phyloP scores from a whole-genome alignment of 2,113 vertebrate species.

The Pseudorasbora parva region DNA sequence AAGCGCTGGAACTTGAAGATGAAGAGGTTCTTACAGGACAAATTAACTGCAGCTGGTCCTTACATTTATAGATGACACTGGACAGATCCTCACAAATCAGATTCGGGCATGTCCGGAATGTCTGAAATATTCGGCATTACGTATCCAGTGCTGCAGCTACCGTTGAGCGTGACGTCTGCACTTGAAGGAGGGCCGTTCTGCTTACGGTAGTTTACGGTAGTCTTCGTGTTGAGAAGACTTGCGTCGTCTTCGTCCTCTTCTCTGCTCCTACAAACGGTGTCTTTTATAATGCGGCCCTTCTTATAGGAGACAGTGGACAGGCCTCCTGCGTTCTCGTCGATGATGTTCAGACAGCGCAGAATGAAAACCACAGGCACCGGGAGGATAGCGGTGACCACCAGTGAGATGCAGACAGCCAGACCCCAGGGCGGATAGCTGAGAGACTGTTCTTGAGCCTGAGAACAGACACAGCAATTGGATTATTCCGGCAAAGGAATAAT shows the following conservation, averaged over 20 bases:
- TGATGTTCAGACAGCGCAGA: conserved; percentile 85
- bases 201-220: conserved; percentile 89
- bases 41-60: neutral
- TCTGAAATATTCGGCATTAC: conserved; percentile 82
- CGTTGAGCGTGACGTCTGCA: conserved; percentile 85
- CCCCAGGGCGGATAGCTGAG: conserved; percentile 88
- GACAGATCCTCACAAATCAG: conserved; percentile 83
- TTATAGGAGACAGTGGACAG: conserved; percentile 89
- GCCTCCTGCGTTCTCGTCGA: conserved; percentile 80
- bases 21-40: neutral
- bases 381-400: conserved; percentile 85
- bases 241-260: conserved; percentile 81
- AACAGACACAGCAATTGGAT: conserved; percentile 29
- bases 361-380: conserved; percentile 87
- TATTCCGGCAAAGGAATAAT: conserved; percentile 29
- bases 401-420: conserved; percentile 83
- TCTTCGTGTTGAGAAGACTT: conserved; percentile 89
- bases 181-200: conserved; percentile 79
- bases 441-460: conserved; percentile 82
- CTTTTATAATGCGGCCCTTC: conserved; percentile 91
- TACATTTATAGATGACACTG: neutral
- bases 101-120: conserved; percentile 92
- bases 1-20: neutral
- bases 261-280: conserved; percentile 72
- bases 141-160: conserved; percentile 93